Evolutionary conservation across 2,888 invertebrate genomes (phyloP), one percentile per base, ranked within the genome.

Genomic region (Hyppa rectilinea): DNA sequence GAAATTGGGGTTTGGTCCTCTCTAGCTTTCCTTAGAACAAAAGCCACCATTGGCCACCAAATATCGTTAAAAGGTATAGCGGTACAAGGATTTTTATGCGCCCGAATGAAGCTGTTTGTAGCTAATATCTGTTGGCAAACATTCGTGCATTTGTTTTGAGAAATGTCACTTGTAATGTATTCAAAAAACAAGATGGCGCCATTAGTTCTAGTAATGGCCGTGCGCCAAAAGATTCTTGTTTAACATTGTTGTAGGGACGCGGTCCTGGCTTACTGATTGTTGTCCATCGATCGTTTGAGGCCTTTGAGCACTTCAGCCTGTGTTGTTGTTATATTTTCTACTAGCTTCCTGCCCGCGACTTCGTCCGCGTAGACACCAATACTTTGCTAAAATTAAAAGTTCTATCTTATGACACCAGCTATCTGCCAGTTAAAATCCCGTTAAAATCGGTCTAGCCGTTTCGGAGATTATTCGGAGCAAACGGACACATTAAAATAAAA

Each of bases 1-100:
- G 83, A 84, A 85, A 84, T 85, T 84, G 83, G 62, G 73, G 84
- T n/a, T n/a, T n/a, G n/a, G n/a, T n/a, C 81, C 85, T 81, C 65
- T 66, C 68, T 66, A 58, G 81, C 61, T 75, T 73, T 75, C 50
- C 60, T 71, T 63, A 38, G 60, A 56, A 52, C 62, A 52, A 59
- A 69, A 56, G 53, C 63, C 50, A 50, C 65, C 65, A 52, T 43
- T 66, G 59, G 47, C 63, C 55, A 62, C 63, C 50, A 60, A 74
- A 63, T 55, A 55, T 52, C 40, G 47, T 49, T 43, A 17, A 14
- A 14, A 26, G 14, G 23, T 49, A 53, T 29, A 20, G 10, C 23
- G 17, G 36, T 23, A 23, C 17, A 26, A 56, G 56, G 23, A 56
- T 56, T 1, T 47, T 36, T 23, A 7, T 14, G 23, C 9, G 9